Evolutionary conservation across 2,797 vertebrate genomes (phyloP).

Genomic region (Eidolon dupreanum): DNA sequence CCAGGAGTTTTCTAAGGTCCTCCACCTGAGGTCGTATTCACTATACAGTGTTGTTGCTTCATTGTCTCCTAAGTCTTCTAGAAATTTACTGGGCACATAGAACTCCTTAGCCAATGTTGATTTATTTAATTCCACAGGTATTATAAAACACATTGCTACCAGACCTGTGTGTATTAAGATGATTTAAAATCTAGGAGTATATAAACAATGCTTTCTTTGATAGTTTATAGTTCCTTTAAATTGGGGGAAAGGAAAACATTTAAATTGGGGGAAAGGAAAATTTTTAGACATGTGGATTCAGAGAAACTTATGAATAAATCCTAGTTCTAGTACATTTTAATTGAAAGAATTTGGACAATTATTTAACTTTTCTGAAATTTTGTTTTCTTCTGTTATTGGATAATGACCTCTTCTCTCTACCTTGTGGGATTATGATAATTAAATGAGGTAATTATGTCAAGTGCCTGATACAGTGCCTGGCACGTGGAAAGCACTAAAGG

Average conservation of each 20-base stretch:
- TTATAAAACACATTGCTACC: slow-evolving; percentile 9
- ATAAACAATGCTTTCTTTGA: neutral
- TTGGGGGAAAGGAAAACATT: neutral
- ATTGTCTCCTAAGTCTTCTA: neutral
- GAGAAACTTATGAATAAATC: neutral
- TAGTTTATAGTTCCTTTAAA: slow-evolving; percentile 24
- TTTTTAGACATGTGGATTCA: neutral
- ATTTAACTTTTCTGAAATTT: slow-evolving; percentile 24
- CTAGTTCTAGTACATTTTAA: neutral
- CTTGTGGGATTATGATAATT: neutral
- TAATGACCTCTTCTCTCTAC: neutral
- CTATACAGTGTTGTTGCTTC: neutral
- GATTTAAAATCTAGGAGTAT: neutral
- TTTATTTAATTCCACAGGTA: neutral
- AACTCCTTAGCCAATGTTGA: neutral
- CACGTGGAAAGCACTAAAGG: neutral
- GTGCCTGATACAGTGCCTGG: neutral
- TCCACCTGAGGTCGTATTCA: neutral
- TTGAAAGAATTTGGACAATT: neutral
- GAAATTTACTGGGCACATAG: neutral
- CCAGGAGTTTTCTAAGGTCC: neutral
- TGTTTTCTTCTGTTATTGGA: neutral
- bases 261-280: neutral
- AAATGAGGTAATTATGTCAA: neutral
- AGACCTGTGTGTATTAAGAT: neutral